Conservation (phyloP, 2,888 invertebrate species). For the Diarsia dahlii region DNA sequence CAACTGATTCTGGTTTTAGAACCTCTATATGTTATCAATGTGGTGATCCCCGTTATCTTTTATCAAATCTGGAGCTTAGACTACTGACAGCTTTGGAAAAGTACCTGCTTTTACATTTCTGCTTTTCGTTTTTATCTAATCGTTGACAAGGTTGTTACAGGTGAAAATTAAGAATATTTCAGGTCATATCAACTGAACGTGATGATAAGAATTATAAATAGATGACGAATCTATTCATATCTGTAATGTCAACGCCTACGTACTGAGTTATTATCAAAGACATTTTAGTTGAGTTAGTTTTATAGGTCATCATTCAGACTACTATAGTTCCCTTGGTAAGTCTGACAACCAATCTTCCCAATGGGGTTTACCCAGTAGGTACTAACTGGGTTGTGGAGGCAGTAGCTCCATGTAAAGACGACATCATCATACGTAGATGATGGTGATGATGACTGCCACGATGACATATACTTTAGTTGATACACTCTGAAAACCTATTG, state of each 20-base stretch:
- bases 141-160: constrained; percentile 1
- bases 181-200: constrained; percentile 2
- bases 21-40: constrained; percentile 47
- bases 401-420: no score
- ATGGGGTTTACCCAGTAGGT: no score
- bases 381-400: no score
- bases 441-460: no score
- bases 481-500: neutral
- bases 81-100: constrained; percentile 41
- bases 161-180: constrained; percentile 39
- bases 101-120: constrained; percentile 29
- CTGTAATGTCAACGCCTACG: neutral
- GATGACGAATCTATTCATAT: neutral
- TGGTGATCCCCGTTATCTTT: constrained; percentile 51
- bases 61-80: constrained; percentile 50
- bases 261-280: neutral
- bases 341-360: no score
- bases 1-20: constrained; percentile 50
- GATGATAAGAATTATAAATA: constrained; percentile 23
- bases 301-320: neutral
- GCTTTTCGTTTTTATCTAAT: constrained; percentile 42
- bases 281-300: neutral
- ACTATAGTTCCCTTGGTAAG: no score
- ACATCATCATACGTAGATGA: no score
- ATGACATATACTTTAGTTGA: no score